Base-by-base conservation (phyloP, 1,140 invertebrate genomes). In the Reticulitermes speratus region DNA sequence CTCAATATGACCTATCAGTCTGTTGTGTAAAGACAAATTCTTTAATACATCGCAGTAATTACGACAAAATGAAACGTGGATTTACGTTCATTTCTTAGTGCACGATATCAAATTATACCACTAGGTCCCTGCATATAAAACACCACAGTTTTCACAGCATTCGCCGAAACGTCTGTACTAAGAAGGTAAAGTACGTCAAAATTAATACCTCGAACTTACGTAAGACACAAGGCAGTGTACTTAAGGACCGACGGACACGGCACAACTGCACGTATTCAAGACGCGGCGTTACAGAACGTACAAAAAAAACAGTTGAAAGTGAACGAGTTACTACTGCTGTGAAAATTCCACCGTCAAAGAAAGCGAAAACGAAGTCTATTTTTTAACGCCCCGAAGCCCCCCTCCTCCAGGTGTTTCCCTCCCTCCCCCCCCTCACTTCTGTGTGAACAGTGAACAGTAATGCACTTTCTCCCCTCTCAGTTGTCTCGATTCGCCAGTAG, bases 291-390 rank as follows among this genome's bases (percentile, higher is more conserved):
- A 30, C 1, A 3, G n/a, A 1, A 25, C 8, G 19, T 16, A 14
- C 65, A 14, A 75, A 16, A 30, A 75, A 75, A 75, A 30, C 65
- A 75, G 65, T 75, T 75, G 65, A 75, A 75, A 75, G 65, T 75
- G n/a, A 75, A 16, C 65, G 65, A 5, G 65, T 75, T 75, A 30
- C 7, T 75, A 30, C 65, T 3, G 3, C n/a, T 30, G n/a, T 75
- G 65, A 75, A 75, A 75, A 75, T 75, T 75, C 65, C 65, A 14
- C 25, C 65, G 7, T 75, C 65, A 75, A 30, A 75, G 65, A 75
- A 75, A 75, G 65, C 65, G 65, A 75, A 75, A 75, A 30, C 65
- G 25, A 75, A 75, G n/a, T 75, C 25, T 75, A 30, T 75, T 75
- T 75, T 75, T 75, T 75, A 75, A 75, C 0, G n/a, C 65, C n/a